Conservation (phyloP, 1,140 invertebrate species). For the Caerostris darwini region DNA sequence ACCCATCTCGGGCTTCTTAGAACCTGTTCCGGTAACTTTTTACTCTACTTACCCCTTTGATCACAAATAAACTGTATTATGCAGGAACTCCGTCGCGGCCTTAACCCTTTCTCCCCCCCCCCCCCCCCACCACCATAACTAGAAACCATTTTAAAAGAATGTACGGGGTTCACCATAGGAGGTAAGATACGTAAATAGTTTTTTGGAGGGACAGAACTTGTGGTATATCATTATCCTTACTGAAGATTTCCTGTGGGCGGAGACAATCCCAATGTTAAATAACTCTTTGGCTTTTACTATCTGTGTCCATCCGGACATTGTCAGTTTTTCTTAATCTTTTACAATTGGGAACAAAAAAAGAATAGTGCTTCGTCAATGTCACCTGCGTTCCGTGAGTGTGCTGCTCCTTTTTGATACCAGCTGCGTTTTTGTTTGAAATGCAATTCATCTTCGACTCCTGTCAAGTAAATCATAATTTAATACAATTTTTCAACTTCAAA, state of each 20-base stretch:
- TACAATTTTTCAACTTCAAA: too few relatives aligned
- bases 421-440: neutral
- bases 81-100: too few relatives aligned
- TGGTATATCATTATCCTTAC: neutral
- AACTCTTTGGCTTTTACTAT: neutral
- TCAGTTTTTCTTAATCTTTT: neutral
- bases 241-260: neutral
- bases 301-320: neutral
- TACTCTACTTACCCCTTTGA: too few relatives aligned
- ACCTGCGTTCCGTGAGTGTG: neutral
- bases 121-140: too few relatives aligned
- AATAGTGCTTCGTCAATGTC: neutral
- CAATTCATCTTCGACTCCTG: neutral
- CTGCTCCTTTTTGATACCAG: neutral
- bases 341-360: neutral
- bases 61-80: too few relatives aligned
- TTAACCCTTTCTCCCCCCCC: too few relatives aligned
- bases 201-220: neutral
- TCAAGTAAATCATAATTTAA: neutral
- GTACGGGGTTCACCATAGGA: neutral
- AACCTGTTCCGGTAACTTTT: too few relatives aligned
- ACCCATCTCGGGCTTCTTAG: too few relatives aligned
- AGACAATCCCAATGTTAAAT: neutral
- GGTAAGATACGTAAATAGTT: neutral
- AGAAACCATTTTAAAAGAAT: too few relatives aligned